These are phyloP conservation scores for Crocodylus rhombifer DNA, from an alignment of 2,797 vertebrate genomes.

Conservation along the genomic window DNA sequence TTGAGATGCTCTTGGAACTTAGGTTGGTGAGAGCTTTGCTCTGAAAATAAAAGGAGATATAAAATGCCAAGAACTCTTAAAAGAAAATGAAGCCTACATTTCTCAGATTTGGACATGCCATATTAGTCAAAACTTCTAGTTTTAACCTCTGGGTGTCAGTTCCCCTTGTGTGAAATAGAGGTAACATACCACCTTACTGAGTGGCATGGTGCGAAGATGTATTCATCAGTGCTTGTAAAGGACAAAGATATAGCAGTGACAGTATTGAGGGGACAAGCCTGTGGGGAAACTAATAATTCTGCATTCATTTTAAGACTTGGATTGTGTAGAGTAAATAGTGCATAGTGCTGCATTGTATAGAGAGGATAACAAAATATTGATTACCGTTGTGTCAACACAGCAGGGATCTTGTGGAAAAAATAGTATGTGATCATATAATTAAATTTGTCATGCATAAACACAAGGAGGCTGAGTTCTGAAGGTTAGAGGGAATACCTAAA, in stretches of 20 bases:
- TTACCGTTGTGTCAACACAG: neutral
- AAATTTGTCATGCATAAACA: neutral
- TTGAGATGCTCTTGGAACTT: neutral
- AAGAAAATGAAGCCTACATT: neutral
- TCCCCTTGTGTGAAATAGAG: neutral
- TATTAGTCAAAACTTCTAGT: neutral
- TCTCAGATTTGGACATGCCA: neutral
- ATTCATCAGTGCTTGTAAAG: neutral
- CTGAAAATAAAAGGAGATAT: fast-evolving
- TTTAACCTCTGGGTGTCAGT: neutral
- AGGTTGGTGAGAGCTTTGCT: fast-evolving
- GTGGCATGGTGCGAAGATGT: fast-evolving
- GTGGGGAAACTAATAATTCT: neutral
- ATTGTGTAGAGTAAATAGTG: neutral
- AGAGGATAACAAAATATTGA: neutral
- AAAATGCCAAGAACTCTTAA: neutral
- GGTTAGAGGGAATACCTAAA: neutral
- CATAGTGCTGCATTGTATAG: neutral
- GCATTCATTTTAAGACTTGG: neutral
- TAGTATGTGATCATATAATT: neutral
- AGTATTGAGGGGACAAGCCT: neutral
- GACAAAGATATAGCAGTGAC: neutral
- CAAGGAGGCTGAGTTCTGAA: neutral
- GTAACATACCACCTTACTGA: neutral
- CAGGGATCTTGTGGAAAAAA: neutral